Evolutionary conservation across 2,797 vertebrate species (phyloP), one percentile per base, ranked within the genome.

Genomic region (Helicolenus hilgendorfi): DNA sequence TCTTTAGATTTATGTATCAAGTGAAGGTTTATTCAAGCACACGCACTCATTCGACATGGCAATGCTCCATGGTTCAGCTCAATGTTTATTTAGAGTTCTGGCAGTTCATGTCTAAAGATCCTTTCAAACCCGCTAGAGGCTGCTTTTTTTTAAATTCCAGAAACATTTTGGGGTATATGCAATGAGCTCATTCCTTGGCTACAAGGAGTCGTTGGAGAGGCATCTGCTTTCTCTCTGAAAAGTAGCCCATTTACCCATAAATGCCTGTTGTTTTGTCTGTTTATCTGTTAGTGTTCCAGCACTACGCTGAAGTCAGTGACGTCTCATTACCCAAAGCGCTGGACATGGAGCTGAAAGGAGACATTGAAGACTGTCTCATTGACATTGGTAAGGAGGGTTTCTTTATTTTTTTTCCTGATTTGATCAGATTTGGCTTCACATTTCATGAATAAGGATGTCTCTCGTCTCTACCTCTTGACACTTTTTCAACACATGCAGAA

Each of bases 311-410:
- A 20, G 27, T 95, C 63, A 96, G 96, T 59, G 94, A 97, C 59
- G 5, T 90, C 5, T 89, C 91, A 1, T 78, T 98, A 41, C 93
- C 95, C 0, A 94, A 96, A 79, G 97, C 94, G 7, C 80, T 98
- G 87, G 72, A 96, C 36, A 8, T 92, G 73, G 92, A 98, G 82
- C 92, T 98, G 77, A 91, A 15, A 0, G 97, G 97, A 58, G 95
- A 97, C 84, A 95, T 97, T n/a, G 97, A 98, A 86, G 95, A 97
- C 49, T 97, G 96, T 63, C 92, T 98, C 5, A 89, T 96, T 20
- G 95, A 96, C 36, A 78, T 98, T 3, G 96, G 97, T 98, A 80
- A 96, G 93, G 77, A 60, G 2, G 27, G 65, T 3, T 7, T 29
- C 11, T 6, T 36, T 4, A 20, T n/a, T 31, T 45, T 5, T 69